phyloP scores from a whole-genome alignment of 1,140 invertebrate genomes.

The Psix sp. region DNA sequence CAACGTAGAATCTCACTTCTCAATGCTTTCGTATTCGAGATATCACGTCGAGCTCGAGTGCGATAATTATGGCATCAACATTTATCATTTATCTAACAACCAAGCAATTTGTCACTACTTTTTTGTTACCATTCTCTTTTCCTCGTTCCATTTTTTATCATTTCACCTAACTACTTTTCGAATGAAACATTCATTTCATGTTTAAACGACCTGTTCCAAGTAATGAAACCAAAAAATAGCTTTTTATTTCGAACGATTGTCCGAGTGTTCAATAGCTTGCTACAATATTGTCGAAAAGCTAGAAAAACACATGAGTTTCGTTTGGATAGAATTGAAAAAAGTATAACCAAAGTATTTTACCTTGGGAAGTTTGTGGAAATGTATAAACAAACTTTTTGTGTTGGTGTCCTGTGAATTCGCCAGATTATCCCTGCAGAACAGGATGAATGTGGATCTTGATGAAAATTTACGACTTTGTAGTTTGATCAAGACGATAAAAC shows the following conservation, averaged over 20 bases:
- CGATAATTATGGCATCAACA: conserved; percentile 12
- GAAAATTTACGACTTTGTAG: conserved; percentile 52
- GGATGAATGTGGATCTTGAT: conserved; percentile 40
- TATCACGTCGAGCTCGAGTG: background rate
- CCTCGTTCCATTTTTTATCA: conserved; percentile 9
- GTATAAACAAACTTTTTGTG: conserved; percentile 44
- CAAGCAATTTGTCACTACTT: conserved; percentile 16
- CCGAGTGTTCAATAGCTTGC: too few species aligned
- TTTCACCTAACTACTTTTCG: too few species aligned
- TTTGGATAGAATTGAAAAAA: too few species aligned
- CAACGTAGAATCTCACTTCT: conserved; percentile 12
- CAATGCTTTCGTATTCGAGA: conserved; percentile 11
- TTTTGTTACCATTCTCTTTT: conserved; percentile 8
- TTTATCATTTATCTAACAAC: conserved; percentile 14
- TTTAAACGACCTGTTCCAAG: too few species aligned
- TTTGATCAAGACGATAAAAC: conserved; percentile 52
- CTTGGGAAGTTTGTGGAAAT: conserved; percentile 16
- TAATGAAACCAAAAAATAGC: too few species aligned
- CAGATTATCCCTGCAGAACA: conserved; percentile 27
- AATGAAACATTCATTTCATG: too few species aligned
- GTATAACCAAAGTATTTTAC: background rate
- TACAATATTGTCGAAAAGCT: too few species aligned
- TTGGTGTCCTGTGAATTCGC: conserved; percentile 18
- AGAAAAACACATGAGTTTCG: too few species aligned
- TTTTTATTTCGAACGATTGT: too few species aligned